Conservation (phyloP, 2,797 vertebrate genomes). For the Fratercula arctica region DNA sequence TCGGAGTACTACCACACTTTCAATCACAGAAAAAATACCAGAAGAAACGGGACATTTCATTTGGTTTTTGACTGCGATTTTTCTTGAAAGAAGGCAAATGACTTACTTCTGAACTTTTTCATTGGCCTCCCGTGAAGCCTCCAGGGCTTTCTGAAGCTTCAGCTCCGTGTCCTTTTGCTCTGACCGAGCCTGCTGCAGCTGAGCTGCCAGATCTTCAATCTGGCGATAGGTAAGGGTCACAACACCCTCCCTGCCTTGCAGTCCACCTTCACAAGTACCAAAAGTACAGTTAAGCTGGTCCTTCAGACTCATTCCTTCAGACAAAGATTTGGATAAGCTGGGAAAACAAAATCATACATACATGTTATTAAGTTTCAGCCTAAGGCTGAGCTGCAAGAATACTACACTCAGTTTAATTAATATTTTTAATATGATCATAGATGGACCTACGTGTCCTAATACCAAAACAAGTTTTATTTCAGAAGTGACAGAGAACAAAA, state of each 20-base stretch:
- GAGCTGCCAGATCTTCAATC: constrained; percentile 76
- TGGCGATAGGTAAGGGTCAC: constrained; percentile 73
- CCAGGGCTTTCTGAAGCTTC: constrained; percentile 81
- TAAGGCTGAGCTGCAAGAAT: constrained; percentile 1
- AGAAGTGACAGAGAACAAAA: not conserved
- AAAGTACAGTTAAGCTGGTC: constrained; percentile 69
- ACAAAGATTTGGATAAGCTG: constrained; percentile 79
- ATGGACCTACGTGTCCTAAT: not conserved
- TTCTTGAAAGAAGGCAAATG: not conserved
- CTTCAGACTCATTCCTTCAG: constrained; percentile 75
- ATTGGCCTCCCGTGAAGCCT: constrained; percentile 79
- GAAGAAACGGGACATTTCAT: not conserved
- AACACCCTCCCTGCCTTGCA: constrained; percentile 62
- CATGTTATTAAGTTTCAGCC: not conserved
- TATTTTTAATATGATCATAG: not conserved
- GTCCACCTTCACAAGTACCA: constrained; percentile 63
- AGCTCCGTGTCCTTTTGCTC: constrained; percentile 78
- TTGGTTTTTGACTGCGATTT: not conserved
- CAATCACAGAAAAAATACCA: not conserved
- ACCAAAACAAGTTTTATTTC: not conserved
- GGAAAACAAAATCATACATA: constrained; percentile 45
- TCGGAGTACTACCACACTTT: not conserved
- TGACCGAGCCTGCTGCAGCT: constrained; percentile 80
- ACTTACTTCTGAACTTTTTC: constrained; percentile 89
- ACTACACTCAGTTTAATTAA: not conserved